Base-by-base conservation (phyloP, 2,888 invertebrate species). In the Drosophila colorata region DNA sequence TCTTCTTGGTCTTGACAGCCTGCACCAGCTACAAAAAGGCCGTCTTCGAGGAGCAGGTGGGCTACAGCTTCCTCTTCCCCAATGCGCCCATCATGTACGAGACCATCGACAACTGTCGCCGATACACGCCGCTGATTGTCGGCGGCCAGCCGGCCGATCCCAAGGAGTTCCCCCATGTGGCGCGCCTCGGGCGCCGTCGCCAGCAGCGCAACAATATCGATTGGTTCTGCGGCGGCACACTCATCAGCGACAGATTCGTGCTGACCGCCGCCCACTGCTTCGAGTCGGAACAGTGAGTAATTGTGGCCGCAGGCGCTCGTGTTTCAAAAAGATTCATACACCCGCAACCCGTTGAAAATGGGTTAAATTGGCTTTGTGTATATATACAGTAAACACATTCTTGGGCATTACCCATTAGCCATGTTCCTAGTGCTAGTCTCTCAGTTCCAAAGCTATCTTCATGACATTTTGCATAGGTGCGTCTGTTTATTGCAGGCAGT, bases 61-160 rank as follows among this genome's bases (percentile, higher is more conserved):
- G 63, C 1, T 88, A 84, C 25, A 76, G 88, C 23, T 79, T 76
- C 28, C 71, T 81, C 0, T 55, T 85, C 23, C 70, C 78, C 9
- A 77, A 77, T 43, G 80, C 86, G 0, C 51, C 74, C 2, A 59
- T 83, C 31, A 38, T 67, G 8, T 47, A 48, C 11, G 63, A 68
- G 38, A 69, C 63, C 0, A 58, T 85, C n/a, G 90, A 91, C 51
- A 74, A 68, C 31, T 90, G 90, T 33, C 75, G 68, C 4, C 59
- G 60, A 4, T 74, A 77, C 20, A 59, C 72, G 9, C 86, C 96
- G 48, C 96, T 91, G 6, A 85, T 91, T 59, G 88, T 91, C 4
- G 90, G 89, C 8, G 91, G 91, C 1, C 74, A 66, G 44, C 77
- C 83, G 2, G 91, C 92, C 2, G 74, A 74, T 25, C 77, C 89